These are phyloP conservation scores for Araneus ventricosus DNA, from an alignment of 1,140 invertebrate species.

Conservation along the genomic window DNA sequence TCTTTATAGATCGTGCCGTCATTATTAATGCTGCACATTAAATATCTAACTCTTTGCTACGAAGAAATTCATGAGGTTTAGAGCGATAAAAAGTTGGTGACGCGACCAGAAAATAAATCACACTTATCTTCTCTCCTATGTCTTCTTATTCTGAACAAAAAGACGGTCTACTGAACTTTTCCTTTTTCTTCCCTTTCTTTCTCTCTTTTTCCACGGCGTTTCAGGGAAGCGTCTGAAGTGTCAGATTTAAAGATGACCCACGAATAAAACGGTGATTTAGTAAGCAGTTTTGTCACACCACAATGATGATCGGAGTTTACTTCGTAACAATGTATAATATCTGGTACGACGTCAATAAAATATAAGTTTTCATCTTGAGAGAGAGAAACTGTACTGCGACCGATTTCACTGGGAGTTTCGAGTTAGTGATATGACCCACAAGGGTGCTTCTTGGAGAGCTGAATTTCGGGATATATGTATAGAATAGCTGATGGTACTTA, in stretches of 20 bases:
- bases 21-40: constrained; percentile 58
- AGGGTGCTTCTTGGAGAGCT: too few species aligned
- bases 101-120: constrained; percentile 62
- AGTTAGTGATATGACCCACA: too few species aligned
- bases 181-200: background rate
- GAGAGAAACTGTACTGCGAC: too few species aligned
- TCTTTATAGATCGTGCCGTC: constrained; percentile 35
- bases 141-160: constrained; percentile 42
- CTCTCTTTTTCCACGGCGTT: background rate
- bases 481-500: too few species aligned
- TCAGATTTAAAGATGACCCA: constrained; percentile 33
- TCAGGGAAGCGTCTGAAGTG: background rate
- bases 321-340: background rate
- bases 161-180: constrained; percentile 17
- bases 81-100: constrained; percentile 66
- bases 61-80: constrained; percentile 62
- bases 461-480: too few species aligned
- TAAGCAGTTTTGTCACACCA: background rate
- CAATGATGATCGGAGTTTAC: constrained; percentile 10
- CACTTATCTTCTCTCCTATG: constrained; percentile 50
- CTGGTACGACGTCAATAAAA: background rate
- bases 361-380: background rate
- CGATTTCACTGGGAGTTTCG: too few species aligned
- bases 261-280: constrained; percentile 21
- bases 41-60: constrained; percentile 27